Conservation (phyloP, 2,888 invertebrate species). For the Chalcis sispes region DNA sequence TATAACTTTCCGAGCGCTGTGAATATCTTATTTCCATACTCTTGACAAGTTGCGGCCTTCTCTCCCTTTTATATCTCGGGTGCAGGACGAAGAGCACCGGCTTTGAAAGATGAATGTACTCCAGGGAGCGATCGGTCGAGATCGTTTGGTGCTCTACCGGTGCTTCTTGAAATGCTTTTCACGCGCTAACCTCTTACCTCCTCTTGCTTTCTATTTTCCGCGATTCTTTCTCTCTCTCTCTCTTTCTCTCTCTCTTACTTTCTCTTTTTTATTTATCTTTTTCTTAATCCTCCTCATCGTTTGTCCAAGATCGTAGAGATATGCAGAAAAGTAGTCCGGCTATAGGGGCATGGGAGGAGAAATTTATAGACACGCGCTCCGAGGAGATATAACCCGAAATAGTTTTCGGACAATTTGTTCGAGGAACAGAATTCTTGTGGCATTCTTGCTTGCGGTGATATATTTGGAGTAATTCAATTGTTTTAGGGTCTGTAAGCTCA, state of each 20-base stretch:
- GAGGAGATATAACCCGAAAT: constrained; percentile 14
- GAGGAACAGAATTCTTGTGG: constrained; percentile 63
- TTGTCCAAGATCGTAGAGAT: constrained; percentile 26
- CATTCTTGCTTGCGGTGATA: constrained; percentile 65
- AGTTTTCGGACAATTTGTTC: constrained; percentile 66
- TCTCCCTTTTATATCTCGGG: constrained; percentile 2
- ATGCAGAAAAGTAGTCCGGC: background rate
- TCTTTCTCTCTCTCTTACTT: background rate
- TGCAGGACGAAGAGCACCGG: too few species aligned
- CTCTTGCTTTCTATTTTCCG: too few species aligned
- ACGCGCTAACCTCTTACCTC: too few species aligned
- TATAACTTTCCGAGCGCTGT: constrained; percentile 58
- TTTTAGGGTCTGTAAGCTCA: constrained; percentile 60
- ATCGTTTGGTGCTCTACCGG: background rate
- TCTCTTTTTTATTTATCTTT: background rate
- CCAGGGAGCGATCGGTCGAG: constrained; percentile 32
- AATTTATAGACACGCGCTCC: constrained; percentile 35
- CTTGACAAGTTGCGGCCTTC: too few species aligned
- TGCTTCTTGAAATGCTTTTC: background rate
- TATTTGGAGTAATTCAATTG: constrained; percentile 69
- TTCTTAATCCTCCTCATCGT: background rate
- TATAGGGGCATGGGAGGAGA: background rate
- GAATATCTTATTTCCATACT: constrained; percentile 52
- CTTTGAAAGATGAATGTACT: constrained; percentile 51
- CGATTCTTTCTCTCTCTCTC: background rate